These are phyloP conservation scores for Phaethornis superciliosus DNA, from an alignment of 2,113 vertebrate species.

Conservation along the genomic window DNA sequence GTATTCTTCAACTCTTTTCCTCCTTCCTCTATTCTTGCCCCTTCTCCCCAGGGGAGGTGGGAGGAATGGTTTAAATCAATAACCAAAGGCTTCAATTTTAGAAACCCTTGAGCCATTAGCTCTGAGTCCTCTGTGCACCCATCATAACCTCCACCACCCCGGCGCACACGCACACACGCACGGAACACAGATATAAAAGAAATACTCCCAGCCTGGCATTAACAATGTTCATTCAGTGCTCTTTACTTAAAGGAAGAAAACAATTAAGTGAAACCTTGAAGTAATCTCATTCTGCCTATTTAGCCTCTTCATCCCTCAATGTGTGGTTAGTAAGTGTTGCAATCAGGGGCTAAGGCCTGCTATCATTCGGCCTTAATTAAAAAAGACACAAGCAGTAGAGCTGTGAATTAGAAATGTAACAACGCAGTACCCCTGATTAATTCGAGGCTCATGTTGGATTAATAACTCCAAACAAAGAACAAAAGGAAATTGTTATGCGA, in stretches of 20 bases:
- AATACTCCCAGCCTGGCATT: conserved; percentile 66
- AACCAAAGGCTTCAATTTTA: conserved; percentile 62
- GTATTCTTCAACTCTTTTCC: background rate
- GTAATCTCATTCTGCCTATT: conserved; percentile 84
- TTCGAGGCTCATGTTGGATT: conserved; percentile 90
- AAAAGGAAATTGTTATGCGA: conserved; percentile 91
- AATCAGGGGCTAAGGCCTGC: conserved; percentile 82
- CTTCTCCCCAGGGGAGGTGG: conserved; percentile 32
- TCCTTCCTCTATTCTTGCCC: background rate
- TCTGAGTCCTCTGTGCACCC: background rate
- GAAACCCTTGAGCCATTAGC: conserved; percentile 51
- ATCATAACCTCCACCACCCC: background rate
- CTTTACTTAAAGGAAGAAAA: conserved; percentile 86
- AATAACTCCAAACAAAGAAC: conserved; percentile 90
- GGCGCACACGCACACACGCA: background rate
- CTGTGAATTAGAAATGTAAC: conserved; percentile 92
- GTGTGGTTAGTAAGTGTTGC: conserved; percentile 80
- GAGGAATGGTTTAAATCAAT: conserved; percentile 72
- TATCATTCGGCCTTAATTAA: conserved; percentile 94
- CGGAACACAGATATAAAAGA: background rate
- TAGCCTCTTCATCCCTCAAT: conserved; percentile 83
- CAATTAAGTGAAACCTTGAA: conserved; percentile 85
- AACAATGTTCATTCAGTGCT: conserved; percentile 67
- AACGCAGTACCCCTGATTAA: conserved; percentile 86
- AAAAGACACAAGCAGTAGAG: conserved; percentile 89